Percentiles rank a stretch among this genome's conserved stretches.
These are phyloP conservation scores for Panthera uncia DNA, from an alignment of 2,113 vertebrate species.

Conservation along the genomic window DNA sequence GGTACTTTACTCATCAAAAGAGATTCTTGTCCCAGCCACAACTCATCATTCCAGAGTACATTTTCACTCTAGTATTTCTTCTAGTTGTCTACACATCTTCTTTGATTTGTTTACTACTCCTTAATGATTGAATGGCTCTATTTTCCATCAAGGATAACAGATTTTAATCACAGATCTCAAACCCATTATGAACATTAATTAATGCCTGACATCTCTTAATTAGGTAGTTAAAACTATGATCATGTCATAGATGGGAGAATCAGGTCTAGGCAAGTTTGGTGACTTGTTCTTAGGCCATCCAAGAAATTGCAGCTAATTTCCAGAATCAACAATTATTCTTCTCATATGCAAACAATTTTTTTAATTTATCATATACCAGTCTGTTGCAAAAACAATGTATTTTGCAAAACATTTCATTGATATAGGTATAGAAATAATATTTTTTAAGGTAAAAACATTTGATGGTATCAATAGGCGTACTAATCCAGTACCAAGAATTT, in stretches of 20 bases:
- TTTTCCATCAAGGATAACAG: constrained; percentile 48
- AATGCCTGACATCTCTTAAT: constrained; percentile 68
- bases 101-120: constrained; percentile 32
- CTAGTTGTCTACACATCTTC: not conserved
- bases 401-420: not conserved
- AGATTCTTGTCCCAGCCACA: not conserved
- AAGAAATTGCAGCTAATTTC: constrained; percentile 39
- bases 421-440: not conserved
- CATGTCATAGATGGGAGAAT: constrained; percentile 30
- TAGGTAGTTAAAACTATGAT: constrained; percentile 38
- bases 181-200: constrained; percentile 68
- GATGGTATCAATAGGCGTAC: not conserved
- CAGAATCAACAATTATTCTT: constrained; percentile 27
- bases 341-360: not conserved
- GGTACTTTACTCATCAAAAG: not conserved
- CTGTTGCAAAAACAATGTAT: not conserved
- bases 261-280: constrained; percentile 45
- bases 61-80: not conserved
- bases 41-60: not conserved
- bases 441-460: not conserved
- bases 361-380: not conserved
- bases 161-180: constrained; percentile 64
- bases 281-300: constrained; percentile 32
- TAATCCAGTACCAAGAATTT: not conserved
- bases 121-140: not conserved